These are phyloP conservation scores for Microplitis deprimator DNA, from an alignment of 2,888 invertebrate species.

Conservation along the genomic window DNA sequence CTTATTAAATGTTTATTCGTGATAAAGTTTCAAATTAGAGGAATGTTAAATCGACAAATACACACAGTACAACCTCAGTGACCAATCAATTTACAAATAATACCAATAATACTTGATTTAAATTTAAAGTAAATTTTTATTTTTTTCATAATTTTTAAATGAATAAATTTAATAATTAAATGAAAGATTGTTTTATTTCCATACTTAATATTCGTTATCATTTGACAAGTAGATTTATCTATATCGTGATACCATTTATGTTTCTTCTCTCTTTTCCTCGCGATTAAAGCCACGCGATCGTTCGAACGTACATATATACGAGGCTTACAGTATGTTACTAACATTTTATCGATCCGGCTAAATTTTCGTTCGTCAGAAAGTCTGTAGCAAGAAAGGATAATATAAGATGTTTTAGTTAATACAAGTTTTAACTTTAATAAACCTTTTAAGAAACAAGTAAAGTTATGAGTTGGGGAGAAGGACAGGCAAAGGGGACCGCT, in stretches of 20 bases:
- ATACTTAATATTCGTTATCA: conserved; percentile 8
- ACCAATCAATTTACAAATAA: no score
- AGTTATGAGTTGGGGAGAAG: no score
- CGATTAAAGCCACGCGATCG: conserved; percentile 49
- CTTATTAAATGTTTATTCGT: no score
- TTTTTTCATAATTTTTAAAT: not conserved
- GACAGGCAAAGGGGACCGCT: no score
- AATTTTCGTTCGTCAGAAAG: conserved; percentile 3
- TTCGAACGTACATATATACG: conserved; percentile 22
- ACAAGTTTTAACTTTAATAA: not conserved
- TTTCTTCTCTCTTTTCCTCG: conserved; percentile 25
- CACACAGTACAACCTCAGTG: no score
- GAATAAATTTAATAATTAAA: not conserved
- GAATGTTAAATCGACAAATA: no score
- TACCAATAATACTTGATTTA: no score
- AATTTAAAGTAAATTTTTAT: not conserved
- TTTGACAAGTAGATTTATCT: conserved; percentile 13
- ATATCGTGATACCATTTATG: not conserved
- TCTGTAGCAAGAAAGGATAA: not conserved
- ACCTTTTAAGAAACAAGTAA: not conserved
- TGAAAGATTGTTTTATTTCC: not conserved
- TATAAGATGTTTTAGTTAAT: not conserved
- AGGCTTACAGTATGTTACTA: not conserved
- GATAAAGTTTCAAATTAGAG: no score
- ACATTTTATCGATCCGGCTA: conserved; percentile 23